Percentiles rank a stretch among this genome's conserved stretches.
These are phyloP conservation scores for Lanistes nyassanus DNA, from an alignment of 1,140 invertebrate genomes.

Conservation along the genomic window DNA sequence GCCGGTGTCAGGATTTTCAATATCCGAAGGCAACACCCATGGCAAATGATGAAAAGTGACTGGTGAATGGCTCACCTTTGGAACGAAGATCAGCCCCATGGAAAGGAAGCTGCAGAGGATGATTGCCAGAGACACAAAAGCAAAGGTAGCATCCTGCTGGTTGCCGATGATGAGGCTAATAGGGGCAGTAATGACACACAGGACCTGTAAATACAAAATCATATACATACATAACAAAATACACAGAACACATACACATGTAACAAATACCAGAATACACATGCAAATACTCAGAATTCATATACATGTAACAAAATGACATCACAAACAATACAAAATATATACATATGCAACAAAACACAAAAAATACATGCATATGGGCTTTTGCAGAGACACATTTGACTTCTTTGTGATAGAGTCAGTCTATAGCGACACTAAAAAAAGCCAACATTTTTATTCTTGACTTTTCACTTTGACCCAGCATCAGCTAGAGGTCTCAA, in stretches of 20 bases:
- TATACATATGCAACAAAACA: background rate
- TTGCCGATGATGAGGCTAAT: slow-evolving; percentile 96
- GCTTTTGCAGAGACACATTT: no score
- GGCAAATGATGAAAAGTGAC: no score
- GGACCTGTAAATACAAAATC: slow-evolving; percentile 69
- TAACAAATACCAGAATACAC: background rate
- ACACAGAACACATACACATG: background rate
- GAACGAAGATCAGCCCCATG: slow-evolving; percentile 96
- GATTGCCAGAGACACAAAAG: slow-evolving; percentile 93
- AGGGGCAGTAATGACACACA: slow-evolving; percentile 96
- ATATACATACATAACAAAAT: background rate
- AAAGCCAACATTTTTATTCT: no score
- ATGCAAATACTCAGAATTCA: background rate
- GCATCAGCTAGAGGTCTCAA: no score
- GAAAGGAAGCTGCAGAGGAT: slow-evolving; percentile 97
- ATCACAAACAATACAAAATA: background rate
- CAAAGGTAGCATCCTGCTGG: slow-evolving; percentile 96
- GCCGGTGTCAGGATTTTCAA: no score
- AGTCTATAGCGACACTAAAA: no score
- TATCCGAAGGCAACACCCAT: no score
- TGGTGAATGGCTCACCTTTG: slow-evolving; percentile 77
- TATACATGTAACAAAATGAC: background rate
- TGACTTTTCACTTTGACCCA: no score
- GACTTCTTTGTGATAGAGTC: no score
- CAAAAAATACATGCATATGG: background rate